A percentile compares a stretch with the other conserved stretches of the same genome.
Conservation (phyloP, 64 coral and sea anemone species). For the Pocillopora damicornis region DNA sequence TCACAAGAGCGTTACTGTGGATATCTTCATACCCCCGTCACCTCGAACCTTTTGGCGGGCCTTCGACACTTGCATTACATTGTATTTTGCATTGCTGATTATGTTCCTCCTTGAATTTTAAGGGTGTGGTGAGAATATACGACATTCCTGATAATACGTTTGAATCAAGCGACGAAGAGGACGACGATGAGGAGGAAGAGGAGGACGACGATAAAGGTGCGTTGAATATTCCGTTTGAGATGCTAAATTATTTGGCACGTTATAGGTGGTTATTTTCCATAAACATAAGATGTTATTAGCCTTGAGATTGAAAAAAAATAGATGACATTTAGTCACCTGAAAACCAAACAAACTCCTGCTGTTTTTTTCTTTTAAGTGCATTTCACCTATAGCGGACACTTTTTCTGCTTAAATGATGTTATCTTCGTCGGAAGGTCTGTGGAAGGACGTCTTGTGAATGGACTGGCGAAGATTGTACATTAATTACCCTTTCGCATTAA, state of each 20-base stretch:
- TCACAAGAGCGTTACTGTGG: too few relatives aligned
- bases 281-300: background rate
- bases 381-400: too few relatives aligned
- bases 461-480: background rate
- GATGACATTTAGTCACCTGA: too few relatives aligned
- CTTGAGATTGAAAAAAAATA: too few relatives aligned
- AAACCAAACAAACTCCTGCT: too few relatives aligned
- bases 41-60: too few relatives aligned
- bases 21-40: too few relatives aligned
- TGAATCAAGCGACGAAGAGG: constrained; percentile 79
- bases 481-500: background rate
- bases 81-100: too few relatives aligned
- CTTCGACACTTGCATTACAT: too few relatives aligned
- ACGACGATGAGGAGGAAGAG: constrained; percentile 72
- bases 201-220: constrained; percentile 61
- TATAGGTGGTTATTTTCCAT: background rate
- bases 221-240: background rate
- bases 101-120: background rate
- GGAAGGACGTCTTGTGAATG: too few relatives aligned
- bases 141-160: constrained; percentile 95
- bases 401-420: too few relatives aligned
- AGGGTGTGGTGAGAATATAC: constrained; percentile 93
- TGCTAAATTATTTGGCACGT: background rate
- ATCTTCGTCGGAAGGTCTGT: background rate
- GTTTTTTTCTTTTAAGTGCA: too few relatives aligned